A percentile compares a stretch with the other conserved stretches of the same genome.
Conservation (phyloP, 1,140 invertebrate genomes). For the Tribolium madens region DNA sequence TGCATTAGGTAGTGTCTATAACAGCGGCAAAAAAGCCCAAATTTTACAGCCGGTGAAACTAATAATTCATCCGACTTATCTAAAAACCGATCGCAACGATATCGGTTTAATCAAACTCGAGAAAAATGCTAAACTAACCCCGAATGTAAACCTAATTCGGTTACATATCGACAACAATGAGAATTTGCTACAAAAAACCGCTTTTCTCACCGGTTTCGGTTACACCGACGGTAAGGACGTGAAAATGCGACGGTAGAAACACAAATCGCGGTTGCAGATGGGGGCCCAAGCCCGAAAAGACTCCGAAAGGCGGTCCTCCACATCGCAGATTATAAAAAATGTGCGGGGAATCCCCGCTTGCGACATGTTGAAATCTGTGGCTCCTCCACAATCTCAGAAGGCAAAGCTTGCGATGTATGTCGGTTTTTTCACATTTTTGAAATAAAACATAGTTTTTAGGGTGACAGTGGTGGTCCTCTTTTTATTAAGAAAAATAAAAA, state of each 20-base stretch:
- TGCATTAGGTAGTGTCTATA: constrained; percentile 60
- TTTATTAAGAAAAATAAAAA: constrained; percentile 56
- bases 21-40: constrained; percentile 56
- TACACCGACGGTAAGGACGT: constrained; percentile 59
- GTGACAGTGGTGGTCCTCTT: constrained; percentile 62
- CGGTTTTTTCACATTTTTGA: neutral
- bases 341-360: constrained; percentile 51
- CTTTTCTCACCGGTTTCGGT: constrained; percentile 62
- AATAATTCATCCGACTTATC: constrained; percentile 58
- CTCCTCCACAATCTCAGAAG: constrained; percentile 60
- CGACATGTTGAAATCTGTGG: constrained; percentile 58
- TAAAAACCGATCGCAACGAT: constrained; percentile 56
- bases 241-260: neutral
- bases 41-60: constrained; percentile 49
- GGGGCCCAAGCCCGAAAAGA: constrained; percentile 54
- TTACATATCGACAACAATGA: constrained; percentile 59
- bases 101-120: constrained; percentile 59
- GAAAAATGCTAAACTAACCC: constrained; percentile 54
- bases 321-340: constrained; percentile 56
- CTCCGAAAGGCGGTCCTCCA: constrained; percentile 61
- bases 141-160: constrained; percentile 54
- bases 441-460: constrained; percentile 53
- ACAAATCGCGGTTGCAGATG: constrained; percentile 61
- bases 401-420: constrained; percentile 63
- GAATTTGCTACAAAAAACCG: constrained; percentile 55